These are phyloP conservation scores for Darevskia nairensis DNA, from an alignment of 2,797 vertebrate genomes.

Conservation along the genomic window DNA sequence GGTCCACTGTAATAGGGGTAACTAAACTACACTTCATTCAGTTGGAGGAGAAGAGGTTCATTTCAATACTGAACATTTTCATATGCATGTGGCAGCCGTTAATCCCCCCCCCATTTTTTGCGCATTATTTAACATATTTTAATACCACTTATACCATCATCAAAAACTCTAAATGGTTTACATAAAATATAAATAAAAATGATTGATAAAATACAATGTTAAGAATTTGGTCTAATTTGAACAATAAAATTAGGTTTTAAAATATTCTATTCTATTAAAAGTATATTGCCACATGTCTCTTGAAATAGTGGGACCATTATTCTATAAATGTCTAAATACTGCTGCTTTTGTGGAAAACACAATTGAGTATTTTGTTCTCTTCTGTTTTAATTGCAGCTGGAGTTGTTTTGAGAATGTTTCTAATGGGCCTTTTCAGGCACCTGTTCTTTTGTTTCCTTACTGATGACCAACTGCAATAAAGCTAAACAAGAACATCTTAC, in stretches of 20 bases:
- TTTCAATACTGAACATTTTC: neutral
- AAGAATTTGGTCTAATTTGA: neutral
- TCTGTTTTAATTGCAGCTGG: conserved; percentile 19
- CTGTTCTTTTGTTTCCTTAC: conserved; percentile 20
- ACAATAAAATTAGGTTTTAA: neutral
- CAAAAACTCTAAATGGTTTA: no score
- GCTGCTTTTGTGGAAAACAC: conserved; percentile 1
- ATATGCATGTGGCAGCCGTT: neutral
- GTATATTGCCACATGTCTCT: neutral
- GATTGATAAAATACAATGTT: no score
- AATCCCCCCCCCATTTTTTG: no score
- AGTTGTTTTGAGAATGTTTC: conserved; percentile 30
- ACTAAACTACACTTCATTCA: neutral
- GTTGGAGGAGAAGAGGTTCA: neutral
- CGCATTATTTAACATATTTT: no score
- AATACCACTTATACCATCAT: no score
- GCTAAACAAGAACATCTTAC: conserved; percentile 7
- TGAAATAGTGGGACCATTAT: conserved; percentile 1
- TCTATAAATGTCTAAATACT: conserved; percentile 17
- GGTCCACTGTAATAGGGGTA: no score
- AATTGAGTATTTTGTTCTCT: neutral
- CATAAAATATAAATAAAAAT: no score
- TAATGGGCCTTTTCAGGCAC: neutral
- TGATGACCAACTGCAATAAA: neutral
- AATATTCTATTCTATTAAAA: neutral